phyloP scores from a whole-genome alignment of 2,113 vertebrate genomes.

The Muntiacus reevesi region DNA sequence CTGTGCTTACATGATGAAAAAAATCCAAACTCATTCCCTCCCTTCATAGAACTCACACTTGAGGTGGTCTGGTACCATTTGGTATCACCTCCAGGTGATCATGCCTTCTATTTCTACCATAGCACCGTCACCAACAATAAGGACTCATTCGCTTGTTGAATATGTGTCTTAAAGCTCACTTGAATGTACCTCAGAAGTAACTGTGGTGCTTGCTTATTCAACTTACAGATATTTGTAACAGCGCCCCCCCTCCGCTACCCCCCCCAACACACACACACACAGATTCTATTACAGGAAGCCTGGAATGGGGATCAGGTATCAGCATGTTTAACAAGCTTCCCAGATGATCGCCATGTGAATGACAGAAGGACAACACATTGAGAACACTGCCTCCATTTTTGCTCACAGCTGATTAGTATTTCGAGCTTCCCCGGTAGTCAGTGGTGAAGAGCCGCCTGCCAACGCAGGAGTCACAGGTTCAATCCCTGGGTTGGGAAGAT shows the following conservation, averaged over 20 bases:
- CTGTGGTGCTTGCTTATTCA: not conserved
- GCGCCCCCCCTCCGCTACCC: rapidly evolving
- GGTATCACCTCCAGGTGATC: not conserved
- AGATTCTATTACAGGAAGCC: not conserved
- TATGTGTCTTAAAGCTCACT: not conserved
- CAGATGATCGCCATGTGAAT: not conserved
- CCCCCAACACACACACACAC: too few species aligned
- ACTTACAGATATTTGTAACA: not conserved
- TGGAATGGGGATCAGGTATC: not conserved
- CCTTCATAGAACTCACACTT: not conserved
- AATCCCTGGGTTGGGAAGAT: not conserved
- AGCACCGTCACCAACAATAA: not conserved
- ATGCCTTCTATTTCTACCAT: not conserved
- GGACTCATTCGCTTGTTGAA: not conserved
- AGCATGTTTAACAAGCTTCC: not conserved
- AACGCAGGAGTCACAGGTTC: not conserved
- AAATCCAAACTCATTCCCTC: not conserved
- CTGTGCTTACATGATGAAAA: not conserved
- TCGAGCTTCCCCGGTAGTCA: not conserved
- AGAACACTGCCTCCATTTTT: not conserved
- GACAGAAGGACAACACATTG: not conserved
- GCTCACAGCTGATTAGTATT: not conserved
- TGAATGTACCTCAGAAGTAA: not conserved
- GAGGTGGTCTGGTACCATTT: not conserved
- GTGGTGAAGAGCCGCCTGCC: not conserved